Base-by-base conservation (phyloP, 2,113 vertebrate species). In the Trichomycterus rosablanca region DNA sequence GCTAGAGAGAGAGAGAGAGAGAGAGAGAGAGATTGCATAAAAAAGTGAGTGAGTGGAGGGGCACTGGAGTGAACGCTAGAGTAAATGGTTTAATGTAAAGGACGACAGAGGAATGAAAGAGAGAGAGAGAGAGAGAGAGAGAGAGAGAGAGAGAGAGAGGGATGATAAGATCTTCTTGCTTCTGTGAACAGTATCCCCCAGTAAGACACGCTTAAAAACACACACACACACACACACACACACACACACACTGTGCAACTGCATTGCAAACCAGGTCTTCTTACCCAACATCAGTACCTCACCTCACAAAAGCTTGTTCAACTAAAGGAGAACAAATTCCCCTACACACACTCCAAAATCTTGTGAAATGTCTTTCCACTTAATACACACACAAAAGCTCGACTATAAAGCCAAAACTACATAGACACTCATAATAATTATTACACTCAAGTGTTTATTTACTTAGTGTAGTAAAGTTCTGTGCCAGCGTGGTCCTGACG, bases 171-270 rank as follows among this genome's bases (percentile, higher is more conserved):
- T 88, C 86, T 78, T 73, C 80, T 78, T 79, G 84, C 80, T 80
- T 80, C 83, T 84, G 80, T 85, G 84, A 87, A 87, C 84, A 87
- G 74, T 84, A 81, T 85, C 82, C 86, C 79, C 81, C 75, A 82
- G 84, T 87, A 84, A 87, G 84, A 87, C 84, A 81, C 80, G 78
- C 87, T 80, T 80, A 83, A 85, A 81, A 79, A 86, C 80, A 79
- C 79, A 82, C 79, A 81, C 76, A 80, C 78, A 77, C 83, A 2
- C 72, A 76, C 71, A 72, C 74, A 76, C 66, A 75, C 59, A 56
- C 35, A 50, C 66, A 62, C 34, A 51, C 30, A 28, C 42, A 61
- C n/a, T n/a, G n/a, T n/a, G n/a, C n/a, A n/a, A n/a, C n/a, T n/a
- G n/a, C n/a, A n/a, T n/a, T n/a, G n/a, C n/a, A n/a, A n/a, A n/a